Conservation (phyloP, 2,113 vertebrate genomes). For the Erythrolamprus reginae region DNA sequence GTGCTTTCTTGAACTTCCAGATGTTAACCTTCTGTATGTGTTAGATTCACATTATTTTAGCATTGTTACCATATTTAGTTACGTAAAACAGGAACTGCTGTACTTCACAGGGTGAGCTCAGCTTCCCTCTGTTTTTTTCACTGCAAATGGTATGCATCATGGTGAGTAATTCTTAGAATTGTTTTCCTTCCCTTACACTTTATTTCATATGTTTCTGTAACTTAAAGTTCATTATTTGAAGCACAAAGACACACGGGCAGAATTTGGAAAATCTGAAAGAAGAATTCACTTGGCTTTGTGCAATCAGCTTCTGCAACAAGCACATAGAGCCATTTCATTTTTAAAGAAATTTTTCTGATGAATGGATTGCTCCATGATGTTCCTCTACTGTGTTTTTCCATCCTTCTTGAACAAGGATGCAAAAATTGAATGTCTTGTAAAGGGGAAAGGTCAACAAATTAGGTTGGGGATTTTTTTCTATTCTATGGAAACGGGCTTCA, state of each 20-base stretch:
- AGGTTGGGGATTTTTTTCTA: neutral
- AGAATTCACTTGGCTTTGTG: neutral
- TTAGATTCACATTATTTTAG: neutral
- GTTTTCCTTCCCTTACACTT: neutral
- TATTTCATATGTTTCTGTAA: neutral
- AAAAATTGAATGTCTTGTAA: neutral
- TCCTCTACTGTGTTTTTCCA: neutral
- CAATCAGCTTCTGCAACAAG: neutral
- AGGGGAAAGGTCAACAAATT: neutral
- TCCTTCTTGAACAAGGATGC: neutral
- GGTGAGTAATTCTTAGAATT: neutral
- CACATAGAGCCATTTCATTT: neutral
- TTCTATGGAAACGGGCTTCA: neutral
- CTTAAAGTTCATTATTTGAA: neutral
- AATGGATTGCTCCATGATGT: no score
- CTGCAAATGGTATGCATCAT: neutral
- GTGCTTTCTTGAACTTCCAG: neutral
- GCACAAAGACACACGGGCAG: neutral
- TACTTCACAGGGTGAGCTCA: neutral
- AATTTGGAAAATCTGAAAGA: neutral
- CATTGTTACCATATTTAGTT: neutral
- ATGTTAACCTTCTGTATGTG: neutral
- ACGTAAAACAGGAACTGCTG: neutral
- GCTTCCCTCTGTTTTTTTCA: neutral
- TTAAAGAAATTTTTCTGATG: neutral